Conservation (phyloP, 2,888 invertebrate species). For the Drosophila demipolita region DNA sequence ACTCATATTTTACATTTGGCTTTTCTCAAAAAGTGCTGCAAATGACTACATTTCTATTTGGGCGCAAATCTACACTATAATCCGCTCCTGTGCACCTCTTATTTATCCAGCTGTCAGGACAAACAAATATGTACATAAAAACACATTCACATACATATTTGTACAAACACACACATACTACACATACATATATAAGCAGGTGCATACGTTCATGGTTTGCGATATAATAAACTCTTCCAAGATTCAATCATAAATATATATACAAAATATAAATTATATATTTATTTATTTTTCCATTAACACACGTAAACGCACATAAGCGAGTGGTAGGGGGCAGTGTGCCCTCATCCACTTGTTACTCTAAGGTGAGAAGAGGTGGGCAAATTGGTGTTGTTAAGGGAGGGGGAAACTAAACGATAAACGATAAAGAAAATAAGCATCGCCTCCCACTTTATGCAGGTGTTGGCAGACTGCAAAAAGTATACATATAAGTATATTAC, state of each 20-base stretch:
- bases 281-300: conserved; percentile 24
- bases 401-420: conserved; percentile 15
- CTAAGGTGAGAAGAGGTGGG: not conserved
- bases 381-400: conserved; percentile 25
- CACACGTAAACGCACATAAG: conserved; percentile 14
- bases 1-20: not conserved
- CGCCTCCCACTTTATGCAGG: conserved; percentile 4
- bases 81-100: conserved; percentile 30
- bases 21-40: not conserved
- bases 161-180: conserved; percentile 1
- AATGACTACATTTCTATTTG: not conserved
- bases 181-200: not conserved
- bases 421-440: conserved; percentile 43
- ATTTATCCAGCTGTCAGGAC: conserved; percentile 54
- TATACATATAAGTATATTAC: conserved; percentile 1
- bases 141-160: not conserved
- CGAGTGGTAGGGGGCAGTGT: not conserved
- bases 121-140: not conserved
- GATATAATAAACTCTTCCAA: not conserved
- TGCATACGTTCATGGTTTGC: conserved; percentile 4
- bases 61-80: not conserved
- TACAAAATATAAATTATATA: conserved; percentile 25
- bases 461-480: conserved; percentile 55
- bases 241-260: not conserved
- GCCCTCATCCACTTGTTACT: conserved; percentile 70